Evolutionary conservation across 2,113 vertebrate species (phyloP).

Genomic region (Saccopteryx leptura): DNA sequence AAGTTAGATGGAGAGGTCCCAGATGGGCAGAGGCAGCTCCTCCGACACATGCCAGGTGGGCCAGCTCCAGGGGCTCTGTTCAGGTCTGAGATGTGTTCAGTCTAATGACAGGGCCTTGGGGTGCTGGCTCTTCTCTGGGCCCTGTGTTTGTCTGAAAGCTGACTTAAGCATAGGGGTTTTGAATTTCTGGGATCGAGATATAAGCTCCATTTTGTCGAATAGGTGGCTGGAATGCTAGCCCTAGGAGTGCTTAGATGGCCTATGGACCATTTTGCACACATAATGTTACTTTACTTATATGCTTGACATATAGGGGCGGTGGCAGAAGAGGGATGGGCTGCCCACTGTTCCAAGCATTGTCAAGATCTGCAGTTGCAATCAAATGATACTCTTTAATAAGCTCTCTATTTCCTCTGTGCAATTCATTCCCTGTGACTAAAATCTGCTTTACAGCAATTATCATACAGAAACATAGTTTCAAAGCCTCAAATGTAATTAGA

Average conservation of each 20-base stretch:
- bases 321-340: fast-evolving
- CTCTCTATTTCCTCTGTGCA: background rate
- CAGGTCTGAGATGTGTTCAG: background rate
- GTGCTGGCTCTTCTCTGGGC: background rate
- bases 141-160: background rate
- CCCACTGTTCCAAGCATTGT: background rate
- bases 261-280: background rate
- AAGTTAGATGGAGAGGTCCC: background rate
- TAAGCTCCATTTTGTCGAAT: background rate
- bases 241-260: background rate
- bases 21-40: background rate
- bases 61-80: background rate
- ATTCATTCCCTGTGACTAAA: slow-evolving; percentile 3
- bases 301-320: too few relatives aligned
- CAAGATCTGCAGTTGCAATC: background rate
- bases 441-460: slow-evolving; percentile 45
- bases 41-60: background rate
- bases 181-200: background rate
- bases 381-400: background rate
- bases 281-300: background rate
- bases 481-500: slow-evolving; percentile 58
- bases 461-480: slow-evolving; percentile 35
- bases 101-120: background rate
- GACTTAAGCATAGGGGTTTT: background rate
- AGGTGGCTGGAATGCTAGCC: background rate